phyloP scores from a whole-genome alignment of 2,888 invertebrate genomes.

The Nomada goodeniana region DNA sequence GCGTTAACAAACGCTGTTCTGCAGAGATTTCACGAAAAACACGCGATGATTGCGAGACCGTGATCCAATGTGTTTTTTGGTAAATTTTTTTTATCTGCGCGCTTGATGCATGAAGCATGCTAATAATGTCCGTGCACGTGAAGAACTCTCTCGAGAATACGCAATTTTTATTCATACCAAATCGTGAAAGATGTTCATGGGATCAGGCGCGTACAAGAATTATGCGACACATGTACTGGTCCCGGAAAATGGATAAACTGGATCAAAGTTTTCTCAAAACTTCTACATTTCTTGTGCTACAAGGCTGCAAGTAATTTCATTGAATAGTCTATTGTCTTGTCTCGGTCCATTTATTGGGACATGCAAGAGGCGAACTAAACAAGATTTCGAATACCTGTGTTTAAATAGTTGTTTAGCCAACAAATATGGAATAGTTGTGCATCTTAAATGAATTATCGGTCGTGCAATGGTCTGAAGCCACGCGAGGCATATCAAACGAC shows the following conservation, averaged over 20 bases:
- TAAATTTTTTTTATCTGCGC: conserved; percentile 13
- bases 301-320: neutral
- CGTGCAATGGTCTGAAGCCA: neutral
- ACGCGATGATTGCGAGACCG: conserved; percentile 54
- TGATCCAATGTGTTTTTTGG: conserved; percentile 15
- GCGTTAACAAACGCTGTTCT: conserved; percentile 28
- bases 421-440: neutral
- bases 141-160: neutral
- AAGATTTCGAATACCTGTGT: neutral
- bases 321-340: neutral
- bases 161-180: neutral
- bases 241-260: no score
- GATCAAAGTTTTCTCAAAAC: neutral
- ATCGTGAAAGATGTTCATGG: neutral
- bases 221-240: neutral
- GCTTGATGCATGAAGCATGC: neutral
- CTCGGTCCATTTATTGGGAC: neutral
- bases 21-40: conserved; percentile 44
- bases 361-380: neutral
- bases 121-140: conserved; percentile 32
- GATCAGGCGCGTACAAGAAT: neutral
- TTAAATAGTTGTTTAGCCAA: neutral
- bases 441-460: neutral
- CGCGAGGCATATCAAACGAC: conserved; percentile 11
- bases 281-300: neutral